Percentiles rank a stretch among this genome's conserved stretches.
phyloP scores from a whole-genome alignment of 2,797 vertebrate species.

The Emys orbicularis region DNA sequence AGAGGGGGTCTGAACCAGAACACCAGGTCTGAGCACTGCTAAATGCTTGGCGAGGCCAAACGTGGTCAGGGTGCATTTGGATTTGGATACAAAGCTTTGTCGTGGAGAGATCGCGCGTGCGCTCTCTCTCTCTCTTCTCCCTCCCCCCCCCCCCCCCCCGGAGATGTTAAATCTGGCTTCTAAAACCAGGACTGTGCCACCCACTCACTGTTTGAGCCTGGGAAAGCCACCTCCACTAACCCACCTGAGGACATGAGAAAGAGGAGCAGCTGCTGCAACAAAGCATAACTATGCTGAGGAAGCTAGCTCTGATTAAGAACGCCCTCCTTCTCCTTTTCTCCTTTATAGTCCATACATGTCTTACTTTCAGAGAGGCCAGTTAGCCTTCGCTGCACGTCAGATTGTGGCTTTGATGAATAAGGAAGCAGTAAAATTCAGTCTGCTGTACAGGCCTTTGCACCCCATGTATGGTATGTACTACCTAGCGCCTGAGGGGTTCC shows the following conservation, averaged over 20 bases:
- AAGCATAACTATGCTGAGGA: neutral
- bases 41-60: neutral
- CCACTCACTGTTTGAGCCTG: neutral
- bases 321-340: neutral
- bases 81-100: neutral
- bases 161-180: neutral
- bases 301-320: neutral
- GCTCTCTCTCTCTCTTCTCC: too few relatives aligned
- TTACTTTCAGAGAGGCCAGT: fast-evolving
- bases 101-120: neutral
- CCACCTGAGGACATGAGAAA: neutral
- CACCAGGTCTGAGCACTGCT: neutral
- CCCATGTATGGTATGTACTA: too few relatives aligned
- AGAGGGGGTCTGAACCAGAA: neutral
- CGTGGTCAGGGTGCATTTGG: neutral
- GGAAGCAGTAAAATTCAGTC: neutral
- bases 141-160: too few relatives aligned
- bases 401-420: neutral
- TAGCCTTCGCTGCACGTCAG: neutral
- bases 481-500: neutral
- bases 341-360: fast-evolving
- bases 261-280: neutral
- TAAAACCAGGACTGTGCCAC: neutral
- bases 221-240: neutral
- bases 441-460: neutral